These are phyloP conservation scores for Marmota monax DNA, from an alignment of 2,113 vertebrate species.

Conservation along the genomic window DNA sequence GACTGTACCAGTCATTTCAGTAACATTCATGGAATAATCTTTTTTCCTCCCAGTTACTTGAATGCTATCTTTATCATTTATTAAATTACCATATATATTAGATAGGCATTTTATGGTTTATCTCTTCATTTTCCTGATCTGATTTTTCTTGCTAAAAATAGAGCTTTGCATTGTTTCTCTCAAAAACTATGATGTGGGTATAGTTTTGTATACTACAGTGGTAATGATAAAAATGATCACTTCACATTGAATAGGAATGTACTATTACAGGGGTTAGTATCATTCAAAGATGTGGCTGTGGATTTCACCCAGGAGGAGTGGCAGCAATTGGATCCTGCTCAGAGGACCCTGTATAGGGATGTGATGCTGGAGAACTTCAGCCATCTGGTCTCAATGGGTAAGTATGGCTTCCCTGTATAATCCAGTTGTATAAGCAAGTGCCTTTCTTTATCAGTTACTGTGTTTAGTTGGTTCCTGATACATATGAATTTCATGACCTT, in stretches of 20 bases:
- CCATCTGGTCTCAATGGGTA: slow-evolving; percentile 72
- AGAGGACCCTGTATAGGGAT: slow-evolving; percentile 69
- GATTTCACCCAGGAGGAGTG: slow-evolving; percentile 74
- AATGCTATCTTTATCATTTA: slow-evolving; percentile 38
- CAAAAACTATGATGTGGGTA: background rate
- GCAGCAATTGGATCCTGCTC: slow-evolving; percentile 61
- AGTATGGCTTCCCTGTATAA: slow-evolving; percentile 7
- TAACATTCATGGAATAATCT: background rate
- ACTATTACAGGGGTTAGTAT: slow-evolving; percentile 70
- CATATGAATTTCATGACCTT: background rate
- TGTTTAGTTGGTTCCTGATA: background rate
- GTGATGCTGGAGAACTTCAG: slow-evolving; percentile 77
- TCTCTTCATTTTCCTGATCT: background rate
- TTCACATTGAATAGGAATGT: slow-evolving; percentile 64
- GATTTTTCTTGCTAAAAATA: background rate
- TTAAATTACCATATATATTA: slow-evolving; percentile 16
- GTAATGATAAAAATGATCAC: background rate
- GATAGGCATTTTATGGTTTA: slow-evolving; percentile 18
- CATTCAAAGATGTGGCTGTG: slow-evolving; percentile 78
- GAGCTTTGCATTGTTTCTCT: background rate
- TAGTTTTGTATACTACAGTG: background rate
- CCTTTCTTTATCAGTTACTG: slow-evolving; percentile 21
- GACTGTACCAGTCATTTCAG: background rate
- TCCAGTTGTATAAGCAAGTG: background rate
- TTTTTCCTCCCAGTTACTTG: background rate